phyloP scores from a whole-genome alignment of 2,113 vertebrate genomes.

The Leptobrachium ailaonicum region DNA sequence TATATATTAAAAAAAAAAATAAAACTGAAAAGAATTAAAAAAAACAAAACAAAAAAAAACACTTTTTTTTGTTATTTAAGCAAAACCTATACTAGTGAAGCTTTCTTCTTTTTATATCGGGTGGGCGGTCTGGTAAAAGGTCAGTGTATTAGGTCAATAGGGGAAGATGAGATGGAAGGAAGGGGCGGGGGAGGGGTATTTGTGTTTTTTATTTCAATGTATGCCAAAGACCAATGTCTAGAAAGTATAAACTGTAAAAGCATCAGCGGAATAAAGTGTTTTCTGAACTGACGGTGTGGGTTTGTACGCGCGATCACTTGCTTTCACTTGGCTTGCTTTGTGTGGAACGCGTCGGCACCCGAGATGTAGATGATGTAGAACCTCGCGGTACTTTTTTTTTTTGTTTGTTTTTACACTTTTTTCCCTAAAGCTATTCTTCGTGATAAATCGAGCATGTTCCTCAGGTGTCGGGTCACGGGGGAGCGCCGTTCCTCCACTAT shows the following conservation, averaged over 20 bases:
- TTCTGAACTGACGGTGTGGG: too few relatives aligned
- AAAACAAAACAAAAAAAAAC: not conserved
- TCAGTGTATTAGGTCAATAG: slow-evolving; percentile 2
- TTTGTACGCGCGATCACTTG: too few relatives aligned
- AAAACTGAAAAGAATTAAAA: too few relatives aligned
- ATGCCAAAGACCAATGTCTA: slow-evolving; percentile 42
- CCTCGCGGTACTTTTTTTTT: too few relatives aligned
- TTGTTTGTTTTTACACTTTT: too few relatives aligned
- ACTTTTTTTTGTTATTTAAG: slow-evolving; percentile 10
- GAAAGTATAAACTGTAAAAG: slow-evolving; percentile 26
- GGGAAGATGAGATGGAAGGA: not conserved
- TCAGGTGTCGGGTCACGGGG: too few relatives aligned
- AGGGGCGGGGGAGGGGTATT: not conserved
- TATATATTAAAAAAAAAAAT: not conserved
- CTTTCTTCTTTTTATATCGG: slow-evolving; percentile 25
- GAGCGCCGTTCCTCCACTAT: too few relatives aligned
- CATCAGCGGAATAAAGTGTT: slow-evolving; percentile 22
- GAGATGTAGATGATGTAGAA: too few relatives aligned
- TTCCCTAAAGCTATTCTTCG: too few relatives aligned
- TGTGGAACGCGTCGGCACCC: too few relatives aligned
- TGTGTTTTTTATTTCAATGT: not conserved
- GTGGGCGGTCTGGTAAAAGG: not conserved
- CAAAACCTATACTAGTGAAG: slow-evolving; percentile 37
- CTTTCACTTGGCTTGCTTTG: too few relatives aligned
- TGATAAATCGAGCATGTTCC: too few relatives aligned